Evolutionary conservation across 2,113 vertebrate species (phyloP), one percentile per base, ranked within the genome.

Genomic region (Lepisosteus osseus): DNA sequence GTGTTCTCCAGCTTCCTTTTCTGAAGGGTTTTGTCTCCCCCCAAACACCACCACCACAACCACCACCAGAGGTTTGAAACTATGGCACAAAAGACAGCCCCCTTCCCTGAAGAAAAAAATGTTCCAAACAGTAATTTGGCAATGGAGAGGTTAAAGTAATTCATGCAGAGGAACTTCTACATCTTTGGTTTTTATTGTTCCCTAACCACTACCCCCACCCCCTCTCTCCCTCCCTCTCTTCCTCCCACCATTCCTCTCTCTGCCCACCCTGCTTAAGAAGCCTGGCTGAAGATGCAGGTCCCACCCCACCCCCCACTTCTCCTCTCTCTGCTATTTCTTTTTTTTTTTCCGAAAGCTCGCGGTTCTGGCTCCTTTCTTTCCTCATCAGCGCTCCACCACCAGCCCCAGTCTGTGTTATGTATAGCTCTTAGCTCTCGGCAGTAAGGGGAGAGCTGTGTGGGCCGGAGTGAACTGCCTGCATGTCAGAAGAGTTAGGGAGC

Each of bases 101-200:
- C 15, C 11, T 29, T 55, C 29, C 29, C 29, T 2, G 29, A 29
- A 1, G 29, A 29, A 29, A 29, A 29, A 29, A 29, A 29, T 29
- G 29, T 61, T n/a, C 13, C 13, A 11, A 45, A 17, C 8, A 44
- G 57, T 17, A 65, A 54, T 44, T 44, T 13, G 43, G 42, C n/a
- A 15, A 43, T 17, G 42, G n/a, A 65, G 73, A 77, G 76, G 56
- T 76, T 74, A 47, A 45, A 68, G 42, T 4, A 42, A 45, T n/a
- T 67, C 54, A 15, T n/a, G n/a, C 61, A 7, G 41, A 70, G 17
- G 63, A 70, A 76, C 77, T 72, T 78, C 74, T 72, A 74, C 65
- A 65, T 75, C 70, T 69, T 77, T 70, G 65, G 65, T 71, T 74
- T 78, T 73, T 75, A 84, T 84, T 82, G 80, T 84, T 84, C 77